Base-by-base conservation (phyloP, 2,888 invertebrate species). In the Schizaphis graminum region DNA sequence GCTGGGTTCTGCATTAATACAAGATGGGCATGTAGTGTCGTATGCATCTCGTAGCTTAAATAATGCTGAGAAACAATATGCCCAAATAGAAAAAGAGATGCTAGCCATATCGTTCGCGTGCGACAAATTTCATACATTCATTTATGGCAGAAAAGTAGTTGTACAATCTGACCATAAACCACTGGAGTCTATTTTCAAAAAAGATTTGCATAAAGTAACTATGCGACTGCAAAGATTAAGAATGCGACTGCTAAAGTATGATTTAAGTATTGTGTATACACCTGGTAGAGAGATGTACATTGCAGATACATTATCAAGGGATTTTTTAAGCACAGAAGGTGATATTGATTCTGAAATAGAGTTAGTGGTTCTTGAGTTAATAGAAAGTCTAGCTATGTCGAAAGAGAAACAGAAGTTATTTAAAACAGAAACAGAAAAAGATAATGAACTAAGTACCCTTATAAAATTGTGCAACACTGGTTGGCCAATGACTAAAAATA, bases 81-180 rank as follows among this genome's bases (percentile, higher is more conserved):
- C 89, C n/a, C 95, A 95, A 94, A 95, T 95, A 11, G 95, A 96
- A 92, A 95, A 95, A 95, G 95, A 96, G 94, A 95, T 95, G 44
- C 91, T 95, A 53, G 95, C 96, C 3, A 95, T 95, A 44, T 94
- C 93, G 21, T 95, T 95, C 94, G 95, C 95, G 13, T 95, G 95
- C 91, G 91, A 95, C 35, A 95, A 95, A 94, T 96, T 95, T 94
- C 95, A 95, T 56, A 95, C 95, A 94, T 96, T 95, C 93, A 95
- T 96, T 21, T 95, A 95, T 95, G 95, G 95, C 5, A 28, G 95
- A 57, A 91, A 94, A 35, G 92, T 95, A 10, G 94, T 57, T 28
- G 95, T 95, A 4, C 94, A 95, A 57, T 95, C 95, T 61, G 95
- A 96, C 94, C 95, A 96, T 92, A 95, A 95, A 92, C 95, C 95